Evolutionary conservation across 2,113 vertebrate species (phyloP).

Genomic region (Polypterus bichir): DNA sequence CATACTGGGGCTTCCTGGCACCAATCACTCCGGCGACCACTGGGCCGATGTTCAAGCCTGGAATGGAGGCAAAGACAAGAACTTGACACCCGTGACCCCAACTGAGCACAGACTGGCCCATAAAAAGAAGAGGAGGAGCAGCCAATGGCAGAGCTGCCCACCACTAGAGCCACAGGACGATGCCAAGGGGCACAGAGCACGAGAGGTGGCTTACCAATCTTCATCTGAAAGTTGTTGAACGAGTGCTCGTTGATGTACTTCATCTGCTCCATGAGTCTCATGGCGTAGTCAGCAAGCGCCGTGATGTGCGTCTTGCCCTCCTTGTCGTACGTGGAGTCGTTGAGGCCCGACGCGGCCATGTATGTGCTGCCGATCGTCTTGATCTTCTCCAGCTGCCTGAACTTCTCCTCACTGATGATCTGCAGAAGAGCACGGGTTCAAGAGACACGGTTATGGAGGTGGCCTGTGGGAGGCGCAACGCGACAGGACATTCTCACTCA

Average conservation of each 20-base stretch:
- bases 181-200: not conserved
- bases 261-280: conserved; percentile 86
- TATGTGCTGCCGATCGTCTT: conserved; percentile 93
- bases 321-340: conserved; percentile 80
- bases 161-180: not conserved
- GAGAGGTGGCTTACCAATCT: conserved; percentile 58
- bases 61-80: not conserved
- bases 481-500: not conserved
- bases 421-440: conserved; percentile 19
- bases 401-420: conserved; percentile 84
- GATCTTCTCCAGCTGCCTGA: conserved; percentile 87
- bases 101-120: not conserved
- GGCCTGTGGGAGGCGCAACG: not conserved
- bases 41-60: conserved; percentile 86
- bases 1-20: conserved; percentile 83
- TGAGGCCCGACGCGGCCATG: conserved; percentile 86
- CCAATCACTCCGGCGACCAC: conserved; percentile 89
- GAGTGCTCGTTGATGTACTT: conserved; percentile 88
- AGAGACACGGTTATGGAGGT: not conserved
- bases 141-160: not conserved
- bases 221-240: conserved; percentile 95
- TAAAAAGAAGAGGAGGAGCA: not conserved
- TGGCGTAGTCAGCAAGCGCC: conserved; percentile 78
- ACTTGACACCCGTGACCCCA: not conserved
- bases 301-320: conserved; percentile 72